These are phyloP conservation scores for Alcis repandata DNA, from an alignment of 2,888 invertebrate species.

Conservation along the genomic window DNA sequence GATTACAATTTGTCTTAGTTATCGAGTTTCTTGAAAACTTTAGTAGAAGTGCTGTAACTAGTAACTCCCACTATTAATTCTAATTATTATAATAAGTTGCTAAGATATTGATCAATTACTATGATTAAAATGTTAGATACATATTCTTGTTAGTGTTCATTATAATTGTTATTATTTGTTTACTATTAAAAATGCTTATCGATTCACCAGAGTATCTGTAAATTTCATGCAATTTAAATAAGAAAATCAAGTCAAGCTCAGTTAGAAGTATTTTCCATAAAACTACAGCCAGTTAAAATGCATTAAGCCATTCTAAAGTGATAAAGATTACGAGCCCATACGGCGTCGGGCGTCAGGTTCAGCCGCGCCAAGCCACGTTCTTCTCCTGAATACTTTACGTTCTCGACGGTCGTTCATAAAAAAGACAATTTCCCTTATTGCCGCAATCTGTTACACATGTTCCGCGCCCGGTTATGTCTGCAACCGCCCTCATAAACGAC, in stretches of 20 bases:
- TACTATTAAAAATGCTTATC: no score
- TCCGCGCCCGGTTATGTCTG: slow-evolving; percentile 79
- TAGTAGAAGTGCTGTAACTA: no score
- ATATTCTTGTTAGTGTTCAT: no score
- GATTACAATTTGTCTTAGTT: no score
- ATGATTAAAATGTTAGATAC: no score
- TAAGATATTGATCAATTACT: no score
- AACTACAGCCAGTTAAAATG: slow-evolving; percentile 9
- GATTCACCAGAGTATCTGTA: no score
- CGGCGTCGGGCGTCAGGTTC: slow-evolving; percentile 49
- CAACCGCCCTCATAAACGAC: slow-evolving; percentile 84
- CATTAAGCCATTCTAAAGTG: slow-evolving; percentile 29
- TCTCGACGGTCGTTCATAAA: slow-evolving; percentile 82
- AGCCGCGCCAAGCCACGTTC: slow-evolving; percentile 54
- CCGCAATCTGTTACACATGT: slow-evolving; percentile 85
- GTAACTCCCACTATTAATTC: no score
- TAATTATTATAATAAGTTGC: no score
- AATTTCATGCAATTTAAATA: no score
- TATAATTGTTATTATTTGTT: no score
- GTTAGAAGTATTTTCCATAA: not conserved
- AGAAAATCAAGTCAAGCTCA: not conserved
- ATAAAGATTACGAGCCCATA: slow-evolving; percentile 45
- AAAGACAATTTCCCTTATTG: slow-evolving; percentile 87
- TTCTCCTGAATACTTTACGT: slow-evolving; percentile 77
- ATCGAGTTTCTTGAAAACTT: no score